Conservation (phyloP, 2,113 vertebrate genomes). For the Gallinago jamesoni region DNA sequence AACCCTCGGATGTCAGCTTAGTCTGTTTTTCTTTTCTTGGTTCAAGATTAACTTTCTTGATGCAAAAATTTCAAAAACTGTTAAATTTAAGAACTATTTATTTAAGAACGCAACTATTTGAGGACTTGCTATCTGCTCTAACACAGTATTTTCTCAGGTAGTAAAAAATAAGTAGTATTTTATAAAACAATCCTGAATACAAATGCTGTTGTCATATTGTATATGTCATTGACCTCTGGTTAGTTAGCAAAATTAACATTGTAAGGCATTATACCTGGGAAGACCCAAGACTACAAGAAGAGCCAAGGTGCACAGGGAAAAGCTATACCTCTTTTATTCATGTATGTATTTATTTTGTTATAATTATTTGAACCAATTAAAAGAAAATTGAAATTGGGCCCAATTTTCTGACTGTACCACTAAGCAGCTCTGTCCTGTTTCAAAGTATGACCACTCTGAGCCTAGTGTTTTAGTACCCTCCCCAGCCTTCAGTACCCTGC, state of each 20-base stretch:
- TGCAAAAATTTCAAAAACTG: background rate
- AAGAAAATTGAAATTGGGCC: background rate
- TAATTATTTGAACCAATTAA: background rate
- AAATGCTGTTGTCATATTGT: background rate
- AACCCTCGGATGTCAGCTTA: background rate
- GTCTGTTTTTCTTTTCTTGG: background rate
- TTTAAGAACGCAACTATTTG: background rate
- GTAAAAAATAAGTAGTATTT: background rate
- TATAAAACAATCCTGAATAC: background rate
- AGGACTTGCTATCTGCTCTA: background rate
- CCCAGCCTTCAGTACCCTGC: background rate
- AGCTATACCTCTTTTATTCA: background rate
- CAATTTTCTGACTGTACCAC: background rate
- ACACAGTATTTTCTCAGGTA: background rate
- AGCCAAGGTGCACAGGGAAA: background rate
- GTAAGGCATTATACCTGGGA: background rate
- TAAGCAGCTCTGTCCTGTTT: background rate
- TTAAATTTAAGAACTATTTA: background rate
- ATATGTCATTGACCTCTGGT: background rate
- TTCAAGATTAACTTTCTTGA: background rate
- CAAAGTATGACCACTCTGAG: background rate
- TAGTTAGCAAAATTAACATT: background rate
- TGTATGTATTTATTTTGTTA: background rate
- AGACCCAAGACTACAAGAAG: background rate
- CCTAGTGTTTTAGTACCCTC: background rate